These are phyloP conservation scores for Catagonus wagneri DNA, from an alignment of 2,113 vertebrate species.

Conservation along the genomic window DNA sequence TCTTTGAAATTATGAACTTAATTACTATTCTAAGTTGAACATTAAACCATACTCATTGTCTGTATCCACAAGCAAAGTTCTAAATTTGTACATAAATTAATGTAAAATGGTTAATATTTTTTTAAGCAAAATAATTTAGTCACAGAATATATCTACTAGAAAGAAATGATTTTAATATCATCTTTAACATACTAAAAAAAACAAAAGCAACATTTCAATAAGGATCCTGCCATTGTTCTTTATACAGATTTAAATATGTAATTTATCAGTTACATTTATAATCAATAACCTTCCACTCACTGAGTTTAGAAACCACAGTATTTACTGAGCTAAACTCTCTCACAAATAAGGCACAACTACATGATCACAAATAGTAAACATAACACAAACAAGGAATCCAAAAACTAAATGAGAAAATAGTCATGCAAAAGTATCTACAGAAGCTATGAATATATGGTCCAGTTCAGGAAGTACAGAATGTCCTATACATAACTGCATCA, in stretches of 20 bases:
- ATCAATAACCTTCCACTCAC: slow-evolving; percentile 77
- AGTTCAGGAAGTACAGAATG: slow-evolving; percentile 88
- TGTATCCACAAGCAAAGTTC: not conserved
- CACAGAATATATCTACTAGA: slow-evolving; percentile 85
- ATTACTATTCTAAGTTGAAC: not conserved
- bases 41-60: slow-evolving; percentile 14
- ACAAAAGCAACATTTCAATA: slow-evolving; percentile 90
- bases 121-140: slow-evolving; percentile 76
- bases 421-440: slow-evolving; percentile 89
- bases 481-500: slow-evolving; percentile 80
- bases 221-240: slow-evolving; percentile 84
- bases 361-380: slow-evolving; percentile 88
- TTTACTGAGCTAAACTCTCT: slow-evolving; percentile 86
- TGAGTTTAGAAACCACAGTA: slow-evolving; percentile 86
- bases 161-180: slow-evolving; percentile 90
- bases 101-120: slow-evolving; percentile 25
- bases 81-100: slow-evolving; percentile 46
- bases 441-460: slow-evolving; percentile 85
- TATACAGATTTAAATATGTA: slow-evolving; percentile 80
- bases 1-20: slow-evolving; percentile 61
- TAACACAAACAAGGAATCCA: slow-evolving; percentile 81
- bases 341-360: slow-evolving; percentile 94
- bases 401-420: slow-evolving; percentile 81
- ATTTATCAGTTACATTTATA: slow-evolving; percentile 81
- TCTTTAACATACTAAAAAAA: slow-evolving; percentile 91